Conservation (phyloP, 2,113 vertebrate genomes). For the Neomonachus schauinslandi region DNA sequence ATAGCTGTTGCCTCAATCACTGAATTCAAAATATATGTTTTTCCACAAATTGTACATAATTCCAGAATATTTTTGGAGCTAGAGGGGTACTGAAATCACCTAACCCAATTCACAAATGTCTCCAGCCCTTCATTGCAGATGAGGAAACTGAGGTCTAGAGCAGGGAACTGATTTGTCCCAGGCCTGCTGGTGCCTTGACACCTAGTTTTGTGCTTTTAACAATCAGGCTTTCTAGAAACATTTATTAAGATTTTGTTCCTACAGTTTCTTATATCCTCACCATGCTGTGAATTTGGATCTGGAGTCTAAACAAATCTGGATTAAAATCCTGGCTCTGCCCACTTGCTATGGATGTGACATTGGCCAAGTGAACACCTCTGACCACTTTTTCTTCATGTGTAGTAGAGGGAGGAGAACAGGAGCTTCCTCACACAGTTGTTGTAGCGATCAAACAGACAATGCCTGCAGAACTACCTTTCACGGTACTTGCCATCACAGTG, state of each 20-base stretch:
- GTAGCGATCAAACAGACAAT: too few species aligned
- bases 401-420: neutral
- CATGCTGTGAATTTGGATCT: neutral
- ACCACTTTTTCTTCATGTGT: neutral
- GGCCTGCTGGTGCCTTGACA: neutral
- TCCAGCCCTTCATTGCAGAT: neutral
- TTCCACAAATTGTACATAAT: neutral
- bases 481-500: fast-evolving
- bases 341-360: neutral
- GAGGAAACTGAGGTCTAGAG: neutral
- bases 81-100: neutral
- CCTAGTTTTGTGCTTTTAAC: neutral
- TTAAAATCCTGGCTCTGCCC: neutral
- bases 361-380: neutral
- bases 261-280: neutral
- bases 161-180: neutral
- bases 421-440: fast-evolving
- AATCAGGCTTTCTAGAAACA: neutral
- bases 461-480: fast-evolving
- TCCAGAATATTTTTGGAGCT: conserved; percentile 31
- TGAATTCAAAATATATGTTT: conserved; percentile 61
- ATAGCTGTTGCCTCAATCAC: conserved; percentile 36
- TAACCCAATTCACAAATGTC: neutral
- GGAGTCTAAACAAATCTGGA: neutral
- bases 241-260: too few species aligned